Evolutionary conservation across 2,888 invertebrate species (phyloP), one percentile per base, ranked within the genome.

Genomic region (Tuta absoluta): DNA sequence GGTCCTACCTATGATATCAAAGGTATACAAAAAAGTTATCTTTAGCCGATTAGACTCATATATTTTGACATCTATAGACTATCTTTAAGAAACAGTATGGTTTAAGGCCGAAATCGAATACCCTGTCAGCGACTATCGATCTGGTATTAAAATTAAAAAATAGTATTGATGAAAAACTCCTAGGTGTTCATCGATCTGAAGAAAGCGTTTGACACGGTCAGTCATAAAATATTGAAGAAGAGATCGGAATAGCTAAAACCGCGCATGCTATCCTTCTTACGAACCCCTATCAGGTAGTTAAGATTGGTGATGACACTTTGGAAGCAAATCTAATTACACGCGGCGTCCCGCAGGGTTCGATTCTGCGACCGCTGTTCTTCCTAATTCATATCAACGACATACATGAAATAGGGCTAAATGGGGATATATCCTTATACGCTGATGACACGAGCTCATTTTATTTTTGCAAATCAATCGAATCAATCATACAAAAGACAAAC

Each of bases 161-260:
- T n/a, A 45, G n/a, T n/a, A 45, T 45, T n/a, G 45, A 45, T 45
- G 45, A 45, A 45, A 45, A 45, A 45, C 45, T 45, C 3, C 3
- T 45, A 12, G 45, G 45, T 45, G 14, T 45, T 45, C n/a, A 45
- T 45, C 12, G 45, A 45, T 45, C n/a, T 45, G 12, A 45, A 45
- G 45, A 45, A 45, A n/a, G n/a, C n/a, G n/a, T n/a, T n/a, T n/a
- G n/a, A n/a, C n/a, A n/a, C n/a, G n/a, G n/a, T n/a, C n/a, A 45
- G 8, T 45, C n/a, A 8, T 8, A 12, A 45, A 8, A 45, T 8
- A 45, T n/a, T 45, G 2, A 45, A n/a, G n/a, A 12, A n/a, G 2
- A 12, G 12, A 45, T 45, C 12, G 45, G 45, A n/a, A 45, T 45
- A 4, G 2, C 3, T 12, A 12, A 12, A 4, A 45, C 12, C 12